Percentiles rank a stretch among this genome's conserved stretches.
These are phyloP conservation scores for Adoxophyes honmai DNA, from an alignment of 1,140 invertebrate species.

Conservation along the genomic window DNA sequence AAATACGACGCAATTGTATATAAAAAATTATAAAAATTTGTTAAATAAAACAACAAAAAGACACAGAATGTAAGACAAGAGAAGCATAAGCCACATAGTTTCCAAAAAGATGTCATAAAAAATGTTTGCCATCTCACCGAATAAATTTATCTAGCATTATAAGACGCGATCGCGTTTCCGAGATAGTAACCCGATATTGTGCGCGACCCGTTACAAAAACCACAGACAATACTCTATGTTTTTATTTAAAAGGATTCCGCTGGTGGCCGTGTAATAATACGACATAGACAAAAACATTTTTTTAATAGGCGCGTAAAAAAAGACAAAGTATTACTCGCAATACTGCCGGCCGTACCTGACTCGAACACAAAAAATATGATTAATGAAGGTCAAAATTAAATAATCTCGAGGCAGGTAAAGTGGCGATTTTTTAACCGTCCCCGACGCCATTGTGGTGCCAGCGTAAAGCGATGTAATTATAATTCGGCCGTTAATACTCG, in stretches of 20 bases:
- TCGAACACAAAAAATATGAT: constrained; percentile 64
- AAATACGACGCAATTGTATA: no score
- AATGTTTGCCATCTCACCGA: constrained; percentile 3
- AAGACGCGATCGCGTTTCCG: background rate
- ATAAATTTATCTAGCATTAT: constrained; percentile 13
- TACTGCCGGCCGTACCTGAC: constrained; percentile 40
- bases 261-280: constrained; percentile 18
- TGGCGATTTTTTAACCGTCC: constrained; percentile 53
- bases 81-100: no score
- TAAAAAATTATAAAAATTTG: no score
- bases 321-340: constrained; percentile 51
- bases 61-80: no score
- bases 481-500: constrained; percentile 7
- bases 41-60: no score
- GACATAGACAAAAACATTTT: constrained; percentile 15
- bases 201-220: constrained; percentile 47
- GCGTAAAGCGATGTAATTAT: background rate
- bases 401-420: constrained; percentile 46
- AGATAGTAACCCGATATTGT: constrained; percentile 41
- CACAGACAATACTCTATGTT: constrained; percentile 23
- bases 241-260: constrained; percentile 23
- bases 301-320: constrained; percentile 18
- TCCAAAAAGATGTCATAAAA: constrained; percentile 12
- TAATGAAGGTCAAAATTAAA: constrained; percentile 62
- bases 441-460: constrained; percentile 23